Base-by-base conservation (phyloP, 2,797 vertebrate genomes). In the Selene dorsalis region DNA sequence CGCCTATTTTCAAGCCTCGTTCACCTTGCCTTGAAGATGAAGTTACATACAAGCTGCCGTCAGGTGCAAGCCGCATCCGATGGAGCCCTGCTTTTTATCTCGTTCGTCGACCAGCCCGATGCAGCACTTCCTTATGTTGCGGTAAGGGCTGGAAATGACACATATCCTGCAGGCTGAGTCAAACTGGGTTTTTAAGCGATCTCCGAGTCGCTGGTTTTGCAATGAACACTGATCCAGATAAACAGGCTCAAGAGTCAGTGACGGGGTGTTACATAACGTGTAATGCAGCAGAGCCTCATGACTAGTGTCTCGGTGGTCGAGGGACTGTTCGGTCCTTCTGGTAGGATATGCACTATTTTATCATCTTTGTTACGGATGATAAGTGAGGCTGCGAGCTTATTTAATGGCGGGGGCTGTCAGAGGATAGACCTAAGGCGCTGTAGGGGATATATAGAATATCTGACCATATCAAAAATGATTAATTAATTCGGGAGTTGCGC, bases 91-190 rank as follows among this genome's bases (percentile, higher is more conserved):
- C 87, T 70, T 84, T 80, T 69, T 74, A 39, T 88, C 87, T 83
- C 92, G 75, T 82, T 86, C 91, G 71, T 84, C 93, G 83, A 86
- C 86, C 93, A 88, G 35, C 84, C 91, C 92, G 89, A 89, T 93
- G 94, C 94, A 92, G 80, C 93, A 90, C 92, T 95, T 95, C 91
- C 92, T 91, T 85, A 85, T 92, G 90, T 91, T 94, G 93, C 90
- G 95, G 95, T 95, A 95, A 94, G 93, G 38, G 48, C 35, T 48
- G 24, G 63, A 64, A 20, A 39, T 18, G 20, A 28, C 43, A 50
- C 24, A 8, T 62, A 38, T 55, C 50, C 26, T 65, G 62, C 61
- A 18, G 8, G 2, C 32, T 35, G 16, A 26, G 24, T 38, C 13
- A n/a, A 14, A 20, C 8, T 17, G 48, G 0, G 39, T 69, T 41